These are phyloP conservation scores for Scomber japonicus DNA, from an alignment of 2,113 vertebrate genomes.

Conservation along the genomic window DNA sequence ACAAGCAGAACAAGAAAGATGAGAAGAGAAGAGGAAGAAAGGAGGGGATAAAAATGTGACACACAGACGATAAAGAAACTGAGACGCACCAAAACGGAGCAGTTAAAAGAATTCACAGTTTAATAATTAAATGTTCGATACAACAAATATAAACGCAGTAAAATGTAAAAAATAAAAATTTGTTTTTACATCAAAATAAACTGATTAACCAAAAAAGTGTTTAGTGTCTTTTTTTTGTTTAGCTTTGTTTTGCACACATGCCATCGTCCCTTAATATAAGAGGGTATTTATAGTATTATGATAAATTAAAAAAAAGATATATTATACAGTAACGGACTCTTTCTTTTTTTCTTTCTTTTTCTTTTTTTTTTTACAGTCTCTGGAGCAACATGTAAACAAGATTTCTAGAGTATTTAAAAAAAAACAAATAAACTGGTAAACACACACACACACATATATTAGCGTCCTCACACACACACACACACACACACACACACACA, in stretches of 20 bases:
- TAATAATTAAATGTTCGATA: constrained; percentile 64
- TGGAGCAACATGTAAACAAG: background rate
- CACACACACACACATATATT: background rate
- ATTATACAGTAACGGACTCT: too few relatives aligned
- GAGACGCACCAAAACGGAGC: background rate
- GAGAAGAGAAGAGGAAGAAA: background rate
- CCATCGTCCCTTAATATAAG: background rate
- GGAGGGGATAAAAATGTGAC: too few relatives aligned
- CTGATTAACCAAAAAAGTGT: too few relatives aligned
- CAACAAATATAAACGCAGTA: background rate
- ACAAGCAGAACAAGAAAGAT: background rate
- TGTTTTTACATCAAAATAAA: constrained; percentile 28
- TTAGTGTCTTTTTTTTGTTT: too few relatives aligned
- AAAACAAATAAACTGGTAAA: constrained; percentile 2
- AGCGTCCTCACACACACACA: background rate
- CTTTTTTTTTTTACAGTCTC: background rate
- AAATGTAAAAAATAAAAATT: constrained; percentile 6
- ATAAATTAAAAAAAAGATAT: constrained; percentile 45
- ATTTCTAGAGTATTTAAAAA: background rate
- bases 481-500: constrained; percentile 8
- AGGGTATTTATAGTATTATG: background rate
- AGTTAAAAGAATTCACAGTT: constrained; percentile 58
- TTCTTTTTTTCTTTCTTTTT: too few relatives aligned
- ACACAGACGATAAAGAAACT: too few relatives aligned
- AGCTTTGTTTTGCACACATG: too few relatives aligned